These are phyloP conservation scores for Caenorhabditis sp. DNA, from an alignment of 2,888 invertebrate genomes.

Conservation along the genomic window DNA sequence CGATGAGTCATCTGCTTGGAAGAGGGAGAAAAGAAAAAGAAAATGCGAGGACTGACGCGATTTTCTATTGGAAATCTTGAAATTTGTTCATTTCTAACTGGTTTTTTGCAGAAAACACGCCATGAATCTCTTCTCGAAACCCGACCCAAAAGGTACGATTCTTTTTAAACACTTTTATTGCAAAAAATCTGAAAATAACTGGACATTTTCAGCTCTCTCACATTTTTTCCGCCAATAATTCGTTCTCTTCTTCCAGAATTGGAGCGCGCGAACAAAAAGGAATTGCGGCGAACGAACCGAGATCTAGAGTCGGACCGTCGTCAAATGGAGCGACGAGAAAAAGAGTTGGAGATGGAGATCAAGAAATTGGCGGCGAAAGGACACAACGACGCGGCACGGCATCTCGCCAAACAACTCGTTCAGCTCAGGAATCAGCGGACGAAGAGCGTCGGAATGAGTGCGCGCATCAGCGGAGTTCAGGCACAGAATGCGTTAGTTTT, in stretches of 20 bases:
- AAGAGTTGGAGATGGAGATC: constrained; percentile 89
- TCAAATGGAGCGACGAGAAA: constrained; percentile 90
- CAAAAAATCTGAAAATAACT: constrained; percentile 8
- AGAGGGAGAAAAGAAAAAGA: constrained; percentile 3
- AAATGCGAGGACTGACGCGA: neutral
- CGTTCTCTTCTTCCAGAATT: constrained; percentile 83
- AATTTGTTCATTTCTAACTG: neutral
- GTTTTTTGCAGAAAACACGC: neutral
- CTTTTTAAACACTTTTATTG: neutral
- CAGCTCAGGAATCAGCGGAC: constrained; percentile 90
- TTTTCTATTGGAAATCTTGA: neutral
- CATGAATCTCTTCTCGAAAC: constrained; percentile 67
- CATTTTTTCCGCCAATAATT: neutral
- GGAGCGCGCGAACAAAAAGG: constrained; percentile 88
- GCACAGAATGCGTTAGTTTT: constrained; percentile 34
- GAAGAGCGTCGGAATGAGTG: constrained; percentile 87
- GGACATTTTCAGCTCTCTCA: too few relatives aligned
- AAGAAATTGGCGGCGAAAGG: constrained; percentile 91
- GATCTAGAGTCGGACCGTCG: constrained; percentile 89
- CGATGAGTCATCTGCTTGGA: neutral
- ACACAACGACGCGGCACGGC: constrained; percentile 84
- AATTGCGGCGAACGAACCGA: constrained; percentile 87
- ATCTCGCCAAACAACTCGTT: constrained; percentile 91
- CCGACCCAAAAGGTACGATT: constrained; percentile 70
- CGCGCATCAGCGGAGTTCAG: constrained; percentile 87